Evolutionary conservation across 2,888 invertebrate species (phyloP).

Genomic region (Resseliella maxima): DNA sequence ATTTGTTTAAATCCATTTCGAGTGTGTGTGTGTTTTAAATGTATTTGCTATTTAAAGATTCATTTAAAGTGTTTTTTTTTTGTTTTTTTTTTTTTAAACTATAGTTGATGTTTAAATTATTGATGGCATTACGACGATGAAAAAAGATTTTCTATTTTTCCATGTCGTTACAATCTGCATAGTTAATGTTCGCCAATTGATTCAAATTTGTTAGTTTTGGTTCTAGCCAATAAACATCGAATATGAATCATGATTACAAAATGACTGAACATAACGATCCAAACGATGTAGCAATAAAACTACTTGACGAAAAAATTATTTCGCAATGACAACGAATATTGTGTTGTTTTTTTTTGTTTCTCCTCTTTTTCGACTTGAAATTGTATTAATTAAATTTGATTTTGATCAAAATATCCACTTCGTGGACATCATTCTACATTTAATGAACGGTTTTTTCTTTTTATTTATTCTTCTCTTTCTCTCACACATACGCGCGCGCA

Average conservation of each 20-base stretch:
- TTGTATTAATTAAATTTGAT: not conserved
- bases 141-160: not conserved
- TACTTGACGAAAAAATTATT: constrained; percentile 15
- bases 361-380: not conserved
- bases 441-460: too few relatives aligned
- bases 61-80: constrained; percentile 17
- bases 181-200: not conserved
- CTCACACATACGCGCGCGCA: too few relatives aligned
- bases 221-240: not conserved
- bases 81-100: not conserved
- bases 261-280: not conserved
- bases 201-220: not conserved
- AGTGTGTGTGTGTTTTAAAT: not conserved
- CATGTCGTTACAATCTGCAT: not conserved
- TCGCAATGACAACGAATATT: not conserved
- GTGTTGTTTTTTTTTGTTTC: not conserved
- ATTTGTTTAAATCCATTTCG: constrained; percentile 13
- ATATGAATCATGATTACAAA: not conserved
- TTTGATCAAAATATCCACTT: too few relatives aligned
- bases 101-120: constrained; percentile 22
- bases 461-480: too few relatives aligned
- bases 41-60: constrained; percentile 47
- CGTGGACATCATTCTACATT: too few relatives aligned
- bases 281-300: not conserved
- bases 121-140: not conserved